phyloP scores from a whole-genome alignment of 35 echinoderm and acorn worm species.

The Antedon bifida region DNA sequence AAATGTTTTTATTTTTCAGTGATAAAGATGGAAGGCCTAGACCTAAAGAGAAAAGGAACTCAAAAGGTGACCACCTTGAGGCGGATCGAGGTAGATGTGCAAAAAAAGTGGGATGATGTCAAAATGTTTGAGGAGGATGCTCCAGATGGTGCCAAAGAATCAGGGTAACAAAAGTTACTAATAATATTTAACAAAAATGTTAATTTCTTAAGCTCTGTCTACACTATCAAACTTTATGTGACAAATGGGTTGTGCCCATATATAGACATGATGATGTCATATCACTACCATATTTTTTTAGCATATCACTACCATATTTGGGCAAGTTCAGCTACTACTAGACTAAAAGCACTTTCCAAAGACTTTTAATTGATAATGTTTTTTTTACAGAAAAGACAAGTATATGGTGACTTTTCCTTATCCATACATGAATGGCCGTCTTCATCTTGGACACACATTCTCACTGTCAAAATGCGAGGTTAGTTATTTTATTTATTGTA shows the following conservation, averaged over 20 bases:
- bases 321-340: neutral
- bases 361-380: neutral
- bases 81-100: slow-evolving; percentile 61
- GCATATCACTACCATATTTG: too few species aligned
- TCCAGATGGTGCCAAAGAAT: slow-evolving; percentile 37
- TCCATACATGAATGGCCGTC: slow-evolving; percentile 97
- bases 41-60: slow-evolving; percentile 69
- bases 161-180: too few species aligned
- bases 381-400: slow-evolving; percentile 63
- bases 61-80: slow-evolving; percentile 57
- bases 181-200: too few species aligned
- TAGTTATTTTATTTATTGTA: neutral
- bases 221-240: too few species aligned
- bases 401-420: slow-evolving; percentile 89
- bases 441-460: slow-evolving; percentile 94
- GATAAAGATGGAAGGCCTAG: slow-evolving; percentile 30
- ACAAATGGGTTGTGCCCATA: too few species aligned
- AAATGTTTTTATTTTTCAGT: too few species aligned
- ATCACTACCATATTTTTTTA: too few species aligned
- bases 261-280: too few species aligned
- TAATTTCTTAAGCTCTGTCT: too few species aligned
- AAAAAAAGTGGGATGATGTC: slow-evolving; percentile 58
- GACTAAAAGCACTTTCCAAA: neutral
- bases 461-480: slow-evolving; percentile 97
- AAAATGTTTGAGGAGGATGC: slow-evolving; percentile 98